Evolutionary conservation across 1,140 invertebrate genomes (phyloP).

Genomic region (Tetramorium alpestre): DNA sequence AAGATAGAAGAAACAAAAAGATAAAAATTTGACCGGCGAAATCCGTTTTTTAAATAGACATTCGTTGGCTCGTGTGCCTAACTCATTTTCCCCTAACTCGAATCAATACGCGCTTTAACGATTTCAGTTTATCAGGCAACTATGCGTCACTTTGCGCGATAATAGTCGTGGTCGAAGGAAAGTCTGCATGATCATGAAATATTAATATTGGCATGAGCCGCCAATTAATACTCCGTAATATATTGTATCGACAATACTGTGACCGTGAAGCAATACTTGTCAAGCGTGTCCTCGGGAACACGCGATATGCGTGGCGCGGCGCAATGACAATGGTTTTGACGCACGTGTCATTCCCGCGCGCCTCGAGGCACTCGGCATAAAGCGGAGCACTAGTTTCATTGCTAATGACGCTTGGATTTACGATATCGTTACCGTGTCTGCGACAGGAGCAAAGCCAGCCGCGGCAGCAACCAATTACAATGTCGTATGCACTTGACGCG

Average conservation of each 20-base stretch:
- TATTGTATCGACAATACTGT: neutral
- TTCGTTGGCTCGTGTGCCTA: neutral
- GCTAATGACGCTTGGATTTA: slow-evolving; percentile 69
- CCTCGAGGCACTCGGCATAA: neutral
- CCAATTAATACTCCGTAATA: neutral
- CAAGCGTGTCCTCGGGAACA: neutral
- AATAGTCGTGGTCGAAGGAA: neutral
- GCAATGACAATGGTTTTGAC: slow-evolving; percentile 17
- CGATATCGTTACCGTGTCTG: slow-evolving; percentile 55
- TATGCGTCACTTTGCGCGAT: neutral
- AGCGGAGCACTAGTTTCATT: slow-evolving; percentile 53
- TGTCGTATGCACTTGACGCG: slow-evolving; percentile 66
- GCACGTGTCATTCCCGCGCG: neutral
- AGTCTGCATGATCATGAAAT: neutral
- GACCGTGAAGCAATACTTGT: neutral
- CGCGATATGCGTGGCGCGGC: neutral
- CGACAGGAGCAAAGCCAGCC: slow-evolving; percentile 53
- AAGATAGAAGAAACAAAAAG: neutral
- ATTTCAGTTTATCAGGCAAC: neutral
- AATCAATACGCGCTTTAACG: slow-evolving; percentile 16
- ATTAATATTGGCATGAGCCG: neutral
- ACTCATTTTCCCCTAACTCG: neutral
- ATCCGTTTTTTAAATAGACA: neutral
- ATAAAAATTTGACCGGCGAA: neutral
- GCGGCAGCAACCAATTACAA: slow-evolving; percentile 55